Evolutionary conservation across 2,888 invertebrate genomes (phyloP).

Genomic region (Amiota communis): DNA sequence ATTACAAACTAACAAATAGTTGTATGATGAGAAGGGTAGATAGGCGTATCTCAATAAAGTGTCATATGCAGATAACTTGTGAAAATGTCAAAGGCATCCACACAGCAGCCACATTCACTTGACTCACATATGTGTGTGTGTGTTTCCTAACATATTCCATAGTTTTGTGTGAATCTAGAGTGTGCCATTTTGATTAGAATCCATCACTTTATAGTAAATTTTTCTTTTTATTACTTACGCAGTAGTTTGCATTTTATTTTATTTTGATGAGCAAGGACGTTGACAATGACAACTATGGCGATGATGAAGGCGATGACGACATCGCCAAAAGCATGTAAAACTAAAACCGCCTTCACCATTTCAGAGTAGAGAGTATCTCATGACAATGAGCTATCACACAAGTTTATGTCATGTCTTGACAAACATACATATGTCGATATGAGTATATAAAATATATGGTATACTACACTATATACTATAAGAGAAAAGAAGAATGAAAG

Average conservation of each 20-base stretch:
- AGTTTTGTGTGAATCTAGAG: background rate
- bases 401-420: too few relatives aligned
- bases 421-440: too few relatives aligned
- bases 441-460: too few relatives aligned
- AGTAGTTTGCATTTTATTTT: slow-evolving; percentile 1
- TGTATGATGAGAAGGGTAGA: background rate
- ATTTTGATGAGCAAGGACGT: background rate
- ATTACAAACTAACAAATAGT: slow-evolving; percentile 19
- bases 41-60: slow-evolving; percentile 1
- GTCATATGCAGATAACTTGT: background rate
- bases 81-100: background rate
- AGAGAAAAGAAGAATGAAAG: too few relatives aligned
- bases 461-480: too few relatives aligned
- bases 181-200: slow-evolving; percentile 8
- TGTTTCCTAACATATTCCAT: too few relatives aligned
- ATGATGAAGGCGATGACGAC: background rate
- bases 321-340: background rate
- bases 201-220: background rate
- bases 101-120: background rate
- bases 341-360: background rate
- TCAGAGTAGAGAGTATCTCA: too few relatives aligned
- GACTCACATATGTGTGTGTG: background rate
- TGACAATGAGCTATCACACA: too few relatives aligned
- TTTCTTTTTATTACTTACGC: background rate
- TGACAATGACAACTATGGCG: background rate